phyloP scores from a whole-genome alignment of 2,797 vertebrate species.

The Chrysocyon brachyurus region DNA sequence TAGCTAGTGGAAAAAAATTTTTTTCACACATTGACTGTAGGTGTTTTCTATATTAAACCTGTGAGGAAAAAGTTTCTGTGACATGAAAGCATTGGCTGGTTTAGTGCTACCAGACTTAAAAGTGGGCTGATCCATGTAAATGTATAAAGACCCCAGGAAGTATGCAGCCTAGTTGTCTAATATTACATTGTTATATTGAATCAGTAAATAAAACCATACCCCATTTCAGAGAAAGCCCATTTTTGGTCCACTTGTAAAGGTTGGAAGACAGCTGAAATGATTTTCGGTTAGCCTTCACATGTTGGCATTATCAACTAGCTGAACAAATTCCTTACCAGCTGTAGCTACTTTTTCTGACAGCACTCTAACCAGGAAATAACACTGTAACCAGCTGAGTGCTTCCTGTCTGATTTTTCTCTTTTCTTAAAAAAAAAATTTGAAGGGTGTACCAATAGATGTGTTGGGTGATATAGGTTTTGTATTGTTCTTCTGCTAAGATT shows the following conservation, averaged over 20 bases:
- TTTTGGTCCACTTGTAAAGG: not conserved
- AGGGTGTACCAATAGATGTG: not conserved
- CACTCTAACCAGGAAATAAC: slow-evolving; percentile 59
- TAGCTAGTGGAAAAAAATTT: slow-evolving; percentile 75
- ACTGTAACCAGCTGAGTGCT: not conserved
- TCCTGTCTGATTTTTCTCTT: slow-evolving; percentile 67
- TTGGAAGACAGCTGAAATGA: not conserved
- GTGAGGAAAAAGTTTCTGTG: slow-evolving; percentile 68
- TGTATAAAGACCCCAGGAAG: slow-evolving; percentile 17
- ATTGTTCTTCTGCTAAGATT: slow-evolving; percentile 46
- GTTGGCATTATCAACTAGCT: slow-evolving; percentile 24
- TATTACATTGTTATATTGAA: not conserved
- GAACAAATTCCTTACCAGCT: slow-evolving; percentile 16
- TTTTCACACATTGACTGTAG: slow-evolving; percentile 62
- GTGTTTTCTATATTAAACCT: slow-evolving; percentile 76
- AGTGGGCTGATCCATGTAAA: not conserved
- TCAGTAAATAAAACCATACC: slow-evolving; percentile 1
- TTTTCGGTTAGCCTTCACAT: not conserved
- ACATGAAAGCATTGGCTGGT: slow-evolving; percentile 61
- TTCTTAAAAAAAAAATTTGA: slow-evolving; percentile 38
- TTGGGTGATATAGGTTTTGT: not conserved
- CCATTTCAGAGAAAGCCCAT: slow-evolving; percentile 28
- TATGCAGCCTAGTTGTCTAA: not conserved
- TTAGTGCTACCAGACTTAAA: slow-evolving; percentile 36
- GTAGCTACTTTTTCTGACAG: slow-evolving; percentile 40